Evolutionary conservation across 2,888 invertebrate genomes (phyloP).

Genomic region (Nysson spinosus): DNA sequence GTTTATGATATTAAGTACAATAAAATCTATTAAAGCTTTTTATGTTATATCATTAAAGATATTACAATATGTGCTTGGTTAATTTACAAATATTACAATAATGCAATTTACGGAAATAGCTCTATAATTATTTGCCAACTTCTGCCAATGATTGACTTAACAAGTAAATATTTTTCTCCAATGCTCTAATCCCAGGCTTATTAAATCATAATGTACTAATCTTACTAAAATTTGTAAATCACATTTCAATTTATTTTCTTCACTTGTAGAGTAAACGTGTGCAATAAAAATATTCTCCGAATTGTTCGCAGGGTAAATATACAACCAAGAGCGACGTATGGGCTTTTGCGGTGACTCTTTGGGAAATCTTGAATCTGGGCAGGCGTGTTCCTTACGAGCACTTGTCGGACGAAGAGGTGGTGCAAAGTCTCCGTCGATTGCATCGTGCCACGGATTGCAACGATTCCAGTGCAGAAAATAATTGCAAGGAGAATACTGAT

Average conservation of each 20-base stretch:
- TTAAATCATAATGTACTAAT: too few relatives aligned
- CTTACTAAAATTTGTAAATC: too few relatives aligned
- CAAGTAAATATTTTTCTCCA: too few relatives aligned
- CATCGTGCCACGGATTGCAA: slow-evolving; percentile 80
- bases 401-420: slow-evolving; percentile 86
- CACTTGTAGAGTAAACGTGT: too few relatives aligned
- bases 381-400: slow-evolving; percentile 88
- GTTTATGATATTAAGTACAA: background rate
- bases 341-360: slow-evolving; percentile 92
- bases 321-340: slow-evolving; percentile 94
- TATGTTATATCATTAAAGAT: background rate
- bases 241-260: too few relatives aligned
- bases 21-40: background rate
- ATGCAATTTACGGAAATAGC: too few relatives aligned
- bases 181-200: too few relatives aligned
- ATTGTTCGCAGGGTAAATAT: slow-evolving; percentile 82
- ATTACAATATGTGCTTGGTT: too few relatives aligned
- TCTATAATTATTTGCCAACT: too few relatives aligned
- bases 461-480: slow-evolving; percentile 56
- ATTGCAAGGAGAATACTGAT: slow-evolving; percentile 54
- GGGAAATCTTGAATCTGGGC: slow-evolving; percentile 90
- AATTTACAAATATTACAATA: too few relatives aligned
- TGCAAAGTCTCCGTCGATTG: slow-evolving; percentile 88
- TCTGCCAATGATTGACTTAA: too few relatives aligned
- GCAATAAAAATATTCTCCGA: slow-evolving; percentile 7